These are phyloP conservation scores for Myotis findleyi DNA, from an alignment of 2,797 vertebrate species.

Conservation along the genomic window DNA sequence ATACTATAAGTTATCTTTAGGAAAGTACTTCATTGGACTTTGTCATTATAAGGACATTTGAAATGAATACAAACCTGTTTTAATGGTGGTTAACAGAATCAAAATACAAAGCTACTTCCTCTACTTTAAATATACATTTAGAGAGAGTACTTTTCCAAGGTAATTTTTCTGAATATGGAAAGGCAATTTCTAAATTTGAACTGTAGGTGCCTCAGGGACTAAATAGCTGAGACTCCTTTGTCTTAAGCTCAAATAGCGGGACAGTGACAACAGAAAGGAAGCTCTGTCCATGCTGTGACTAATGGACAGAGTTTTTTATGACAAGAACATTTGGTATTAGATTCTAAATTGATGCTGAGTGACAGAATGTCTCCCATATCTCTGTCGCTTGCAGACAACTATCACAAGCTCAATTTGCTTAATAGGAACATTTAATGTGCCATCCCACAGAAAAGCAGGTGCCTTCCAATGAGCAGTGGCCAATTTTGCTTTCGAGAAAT, in stretches of 20 bases:
- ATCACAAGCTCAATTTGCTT: slow-evolving; percentile 39
- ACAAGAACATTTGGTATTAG: slow-evolving; percentile 25
- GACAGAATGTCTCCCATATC: slow-evolving; percentile 2
- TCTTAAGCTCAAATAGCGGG: slow-evolving; percentile 22
- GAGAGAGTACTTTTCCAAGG: slow-evolving; percentile 17
- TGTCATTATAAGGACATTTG: neutral
- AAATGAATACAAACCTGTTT: slow-evolving; percentile 52
- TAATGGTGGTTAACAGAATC: slow-evolving; percentile 11
- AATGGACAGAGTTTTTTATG: neutral
- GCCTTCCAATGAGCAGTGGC: neutral
- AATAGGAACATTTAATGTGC: neutral
- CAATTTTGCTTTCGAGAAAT: slow-evolving; percentile 63
- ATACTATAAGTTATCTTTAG: neutral
- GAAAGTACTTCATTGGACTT: neutral
- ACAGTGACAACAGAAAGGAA: neutral
- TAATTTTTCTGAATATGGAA: slow-evolving; percentile 24
- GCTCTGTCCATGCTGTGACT: neutral
- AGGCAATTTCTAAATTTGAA: slow-evolving; percentile 37
- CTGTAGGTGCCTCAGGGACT: neutral
- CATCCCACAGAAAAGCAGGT: neutral
- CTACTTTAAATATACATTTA: neutral
- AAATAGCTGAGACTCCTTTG: slow-evolving; percentile 42
- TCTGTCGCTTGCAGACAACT: slow-evolving; percentile 23
- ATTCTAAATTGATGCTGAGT: slow-evolving; percentile 57
- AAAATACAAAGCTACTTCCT: slow-evolving; percentile 24